Conservation (phyloP, 1,140 invertebrate species). For the Rhopalosiphum padi region DNA sequence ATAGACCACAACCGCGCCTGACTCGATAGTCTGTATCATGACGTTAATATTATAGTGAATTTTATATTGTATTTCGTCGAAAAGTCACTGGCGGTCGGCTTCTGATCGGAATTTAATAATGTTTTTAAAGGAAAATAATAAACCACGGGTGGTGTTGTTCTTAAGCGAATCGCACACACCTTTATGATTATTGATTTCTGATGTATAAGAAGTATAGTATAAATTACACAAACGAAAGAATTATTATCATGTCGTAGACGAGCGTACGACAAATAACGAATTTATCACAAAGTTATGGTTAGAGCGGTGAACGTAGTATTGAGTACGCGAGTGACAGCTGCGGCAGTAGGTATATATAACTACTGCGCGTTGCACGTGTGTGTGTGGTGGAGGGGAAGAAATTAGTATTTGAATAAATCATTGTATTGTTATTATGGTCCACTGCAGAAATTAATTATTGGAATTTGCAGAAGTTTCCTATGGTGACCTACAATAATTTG, state of each 20-base stretch:
- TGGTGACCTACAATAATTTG: background rate
- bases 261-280: background rate
- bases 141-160: background rate
- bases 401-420: slow-evolving; percentile 2
- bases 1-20: background rate
- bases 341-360: background rate
- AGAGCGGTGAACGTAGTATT: background rate
- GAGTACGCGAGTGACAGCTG: background rate
- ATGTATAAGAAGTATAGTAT: background rate
- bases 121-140: background rate
- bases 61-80: background rate
- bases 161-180: background rate
- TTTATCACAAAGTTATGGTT: background rate
- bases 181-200: background rate
- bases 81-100: background rate
- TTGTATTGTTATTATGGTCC: background rate
- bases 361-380: background rate
- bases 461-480: background rate
- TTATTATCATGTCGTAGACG: background rate
- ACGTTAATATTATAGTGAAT: background rate
- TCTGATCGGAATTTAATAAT: background rate
- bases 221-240: background rate
- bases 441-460: background rate
- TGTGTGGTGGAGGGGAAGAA: background rate
- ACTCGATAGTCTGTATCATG: background rate